Percentiles rank a stretch among this genome's conserved stretches.
phyloP scores from a whole-genome alignment of 2,888 invertebrate species.

The Julus scandinavius region DNA sequence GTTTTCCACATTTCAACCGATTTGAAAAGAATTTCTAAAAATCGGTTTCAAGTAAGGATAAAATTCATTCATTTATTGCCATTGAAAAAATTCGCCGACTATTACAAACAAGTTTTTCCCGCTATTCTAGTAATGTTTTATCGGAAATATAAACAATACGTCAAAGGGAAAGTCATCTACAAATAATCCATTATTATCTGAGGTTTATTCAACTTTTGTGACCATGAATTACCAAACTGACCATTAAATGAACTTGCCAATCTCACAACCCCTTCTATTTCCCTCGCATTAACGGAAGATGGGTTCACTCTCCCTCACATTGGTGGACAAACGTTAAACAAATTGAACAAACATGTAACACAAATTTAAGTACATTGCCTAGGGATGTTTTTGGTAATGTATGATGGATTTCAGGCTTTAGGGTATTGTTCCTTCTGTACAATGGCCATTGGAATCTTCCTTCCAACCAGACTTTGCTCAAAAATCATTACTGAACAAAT shows the following conservation, averaged over 20 bases:
- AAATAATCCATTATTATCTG: too few relatives aligned
- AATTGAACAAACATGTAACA: not conserved
- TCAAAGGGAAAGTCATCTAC: too few relatives aligned
- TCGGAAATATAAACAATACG: too few relatives aligned
- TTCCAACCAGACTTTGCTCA: not conserved
- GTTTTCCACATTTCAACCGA: too few relatives aligned
- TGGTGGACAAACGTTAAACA: not conserved
- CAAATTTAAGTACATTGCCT: not conserved
- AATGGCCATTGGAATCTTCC: not conserved
- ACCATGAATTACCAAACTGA: not conserved
- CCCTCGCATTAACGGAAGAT: not conserved
- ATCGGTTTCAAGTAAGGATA: too few relatives aligned
- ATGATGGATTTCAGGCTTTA: not conserved
- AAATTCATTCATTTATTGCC: too few relatives aligned
- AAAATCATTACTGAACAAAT: not conserved
- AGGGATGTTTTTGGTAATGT: not conserved
- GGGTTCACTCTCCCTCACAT: not conserved
- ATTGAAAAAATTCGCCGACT: too few relatives aligned
- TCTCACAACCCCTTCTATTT: not conserved
- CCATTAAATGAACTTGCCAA: not conserved
- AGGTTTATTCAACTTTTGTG: too few relatives aligned
- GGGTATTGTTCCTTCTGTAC: not conserved
- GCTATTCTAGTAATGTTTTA: too few relatives aligned
- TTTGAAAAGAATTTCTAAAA: too few relatives aligned
- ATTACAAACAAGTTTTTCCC: too few relatives aligned